These are phyloP conservation scores for Agrypnia vestita DNA, from an alignment of 1,140 invertebrate species.

Conservation along the genomic window DNA sequence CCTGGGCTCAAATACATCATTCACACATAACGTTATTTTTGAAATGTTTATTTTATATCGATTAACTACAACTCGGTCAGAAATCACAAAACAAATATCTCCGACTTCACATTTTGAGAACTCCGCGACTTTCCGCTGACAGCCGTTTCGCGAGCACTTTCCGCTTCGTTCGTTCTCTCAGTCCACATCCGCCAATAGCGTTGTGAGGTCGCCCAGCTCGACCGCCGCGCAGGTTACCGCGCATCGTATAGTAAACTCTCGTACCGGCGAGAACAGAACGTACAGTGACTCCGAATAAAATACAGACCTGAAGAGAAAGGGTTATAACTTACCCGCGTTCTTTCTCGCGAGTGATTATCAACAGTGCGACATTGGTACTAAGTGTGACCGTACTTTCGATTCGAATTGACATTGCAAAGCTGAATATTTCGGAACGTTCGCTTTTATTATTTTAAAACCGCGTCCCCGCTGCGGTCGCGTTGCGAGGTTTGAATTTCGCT, in stretches of 20 bases:
- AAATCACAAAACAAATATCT: neutral
- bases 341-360: neutral
- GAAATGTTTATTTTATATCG: too few relatives aligned
- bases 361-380: neutral
- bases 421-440: conserved; percentile 13
- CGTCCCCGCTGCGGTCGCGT: neutral
- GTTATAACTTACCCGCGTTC: neutral
- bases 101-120: neutral
- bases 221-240: conserved; percentile 12
- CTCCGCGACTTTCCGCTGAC: neutral
- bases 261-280: neutral
- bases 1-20: too few relatives aligned
- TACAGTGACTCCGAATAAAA: neutral
- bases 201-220: conserved; percentile 5
- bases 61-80: too few relatives aligned
- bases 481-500: too few relatives aligned
- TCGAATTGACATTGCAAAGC: neutral
- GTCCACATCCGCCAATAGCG: conserved; percentile 35
- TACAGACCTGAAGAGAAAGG: neutral
- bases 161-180: conserved; percentile 32
- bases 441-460: conserved; percentile 8
- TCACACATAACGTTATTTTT: too few relatives aligned
- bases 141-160: conserved; percentile 39
- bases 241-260: conserved; percentile 16
- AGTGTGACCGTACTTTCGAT: neutral